Base-by-base conservation (phyloP, 2,113 vertebrate species). In the Sceloporus tristichus region DNA sequence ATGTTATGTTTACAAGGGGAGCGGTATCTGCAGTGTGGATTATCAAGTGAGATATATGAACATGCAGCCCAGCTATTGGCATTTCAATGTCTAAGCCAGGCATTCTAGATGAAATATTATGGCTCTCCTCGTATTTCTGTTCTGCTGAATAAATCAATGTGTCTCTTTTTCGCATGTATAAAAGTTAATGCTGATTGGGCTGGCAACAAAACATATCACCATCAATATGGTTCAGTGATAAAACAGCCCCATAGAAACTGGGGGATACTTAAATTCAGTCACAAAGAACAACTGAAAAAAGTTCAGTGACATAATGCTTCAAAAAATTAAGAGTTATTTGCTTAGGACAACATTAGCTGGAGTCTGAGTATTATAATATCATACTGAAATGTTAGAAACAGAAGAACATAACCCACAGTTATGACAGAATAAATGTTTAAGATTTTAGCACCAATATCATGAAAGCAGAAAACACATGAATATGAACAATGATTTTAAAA, bases 141-240 rank as follows among this genome's bases (percentile, higher is more conserved):
- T 75, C 48, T 42, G 25, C 9, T 19, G 4, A 77, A 34, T 92
- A 8, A 79, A 68, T 90, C 87, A 74, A 84, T 77, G 34, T 79
- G 79, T 88, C 38, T 40, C 5, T 90, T 76, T 85, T 88, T 68
- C 85, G 56, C 9, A 80, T 81, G 42, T 80, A 85, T 27, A 92
- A 73, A 38, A 93, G 80, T 82, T 93, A 95, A 89, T 89, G 94
- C 87, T 92, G 56, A 62, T 84, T 83, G 88, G 87, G 85, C 74
- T 68, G 71, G 21, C 92, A 82, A 87, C 86, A 93, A 90, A 54
- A 87, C 82, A 92, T 82, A 90, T 91, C 56, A 89, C 10, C 85
- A 91, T 90, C 89, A 87, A 92, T 92, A n/a, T 92, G 83, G 18
- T 7, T 87, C 90, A 93, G 71, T 25, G 87, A 19, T 77, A 89